Evolutionary conservation across 1,140 invertebrate species (phyloP), one percentile per base, ranked within the genome.

Genomic region (Drosophila takahashii): DNA sequence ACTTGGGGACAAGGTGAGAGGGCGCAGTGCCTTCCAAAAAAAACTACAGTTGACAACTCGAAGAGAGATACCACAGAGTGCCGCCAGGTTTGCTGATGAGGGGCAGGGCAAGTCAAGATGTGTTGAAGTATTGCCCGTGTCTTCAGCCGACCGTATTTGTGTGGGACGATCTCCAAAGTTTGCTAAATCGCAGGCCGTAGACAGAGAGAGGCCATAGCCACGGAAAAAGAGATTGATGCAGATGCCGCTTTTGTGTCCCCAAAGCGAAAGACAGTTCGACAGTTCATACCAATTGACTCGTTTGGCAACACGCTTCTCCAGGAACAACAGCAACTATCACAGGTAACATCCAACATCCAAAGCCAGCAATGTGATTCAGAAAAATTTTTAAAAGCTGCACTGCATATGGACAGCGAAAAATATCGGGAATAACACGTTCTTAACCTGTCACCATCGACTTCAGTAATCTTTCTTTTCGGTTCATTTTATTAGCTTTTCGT

Each of bases 201-300:
- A 41, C 54, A 51, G 54, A 54, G 54, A 54, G 56, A 54, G 54
- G 54, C 4, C 34, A n/a, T 52, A 69, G 26, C 27, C 27, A 27
- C 27, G 16, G 3, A 18, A 27, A 48, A 27, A 48, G 27, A 32
- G 61, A 56, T 39, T 48, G 59, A 52, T 39, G 51, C 36, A 34
- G 59, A 53, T 53, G 59, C 59, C 50, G 42, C 56, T 58, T 58
- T 58, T 58, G 42, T 47, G 29, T 16, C 41, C 16, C 60, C 13
- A 44, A 47, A 57, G 39, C 59, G 16, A 36, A 61, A 69, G 79
- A 79, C 79, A 81, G 77, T 80, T 85, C 72, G 81, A 79, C 75
- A 70, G 81, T 74, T 70, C 67, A 71, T 71, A 85, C 81, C 65
- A 81, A 85, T 85, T 84, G 81, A 85, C 77, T 85, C 77, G 77